These are phyloP conservation scores for Ascaphus truei DNA, from an alignment of 2,113 vertebrate species.

Conservation along the genomic window DNA sequence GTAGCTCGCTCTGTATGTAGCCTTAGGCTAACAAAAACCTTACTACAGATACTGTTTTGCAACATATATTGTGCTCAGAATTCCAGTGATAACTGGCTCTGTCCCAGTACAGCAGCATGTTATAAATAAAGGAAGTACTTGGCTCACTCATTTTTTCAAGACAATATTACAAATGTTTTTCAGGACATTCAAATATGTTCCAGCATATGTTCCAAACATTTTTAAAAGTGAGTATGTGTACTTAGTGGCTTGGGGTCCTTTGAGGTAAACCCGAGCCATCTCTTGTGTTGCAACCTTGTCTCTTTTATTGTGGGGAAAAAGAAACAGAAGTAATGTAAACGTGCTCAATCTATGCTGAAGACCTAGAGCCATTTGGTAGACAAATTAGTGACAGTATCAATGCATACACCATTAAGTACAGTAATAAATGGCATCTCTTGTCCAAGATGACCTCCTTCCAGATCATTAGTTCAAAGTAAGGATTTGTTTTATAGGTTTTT, in stretches of 20 bases:
- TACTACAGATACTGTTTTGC: not conserved
- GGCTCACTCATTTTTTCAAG: too few relatives aligned
- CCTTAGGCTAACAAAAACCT: too few relatives aligned
- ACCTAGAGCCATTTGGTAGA: conserved; percentile 16
- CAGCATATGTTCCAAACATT: not conserved
- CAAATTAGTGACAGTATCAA: not conserved
- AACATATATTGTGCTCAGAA: not conserved
- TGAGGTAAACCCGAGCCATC: not conserved
- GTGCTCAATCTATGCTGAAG: not conserved
- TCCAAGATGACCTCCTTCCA: not conserved
- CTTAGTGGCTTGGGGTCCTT: not conserved
- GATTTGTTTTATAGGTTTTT: not conserved
- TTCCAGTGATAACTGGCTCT: not conserved
- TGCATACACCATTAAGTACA: not conserved
- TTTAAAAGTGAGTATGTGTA: not conserved
- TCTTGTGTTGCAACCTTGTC: not conserved
- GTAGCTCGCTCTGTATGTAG: too few relatives aligned
- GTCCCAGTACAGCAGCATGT: not conserved
- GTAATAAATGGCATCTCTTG: not conserved
- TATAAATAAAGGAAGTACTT: not conserved
- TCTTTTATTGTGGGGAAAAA: too few relatives aligned
- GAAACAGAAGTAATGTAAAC: conserved; percentile 4
- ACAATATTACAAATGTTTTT: not conserved
- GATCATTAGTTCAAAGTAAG: not conserved
- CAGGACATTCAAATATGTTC: not conserved